These are phyloP conservation scores for Chlorocebus sabaeus DNA, from an alignment of 2,113 vertebrate genomes.

Conservation along the genomic window DNA sequence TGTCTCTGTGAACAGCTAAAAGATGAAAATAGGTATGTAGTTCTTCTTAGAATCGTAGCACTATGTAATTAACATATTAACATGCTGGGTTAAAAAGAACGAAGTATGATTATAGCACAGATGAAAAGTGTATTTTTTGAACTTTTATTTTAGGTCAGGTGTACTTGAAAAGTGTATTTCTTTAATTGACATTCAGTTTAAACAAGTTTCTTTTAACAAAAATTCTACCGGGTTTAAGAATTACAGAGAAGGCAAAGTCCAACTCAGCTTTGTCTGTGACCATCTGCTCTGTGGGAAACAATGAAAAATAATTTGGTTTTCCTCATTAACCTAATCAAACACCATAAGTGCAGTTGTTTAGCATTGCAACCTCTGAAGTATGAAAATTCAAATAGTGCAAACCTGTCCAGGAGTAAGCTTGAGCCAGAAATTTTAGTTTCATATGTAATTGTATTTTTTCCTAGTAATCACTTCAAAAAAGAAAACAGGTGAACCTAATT, in stretches of 20 bases:
- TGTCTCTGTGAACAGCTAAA: not conserved
- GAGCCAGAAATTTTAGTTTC: not conserved
- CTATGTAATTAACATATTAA: not conserved
- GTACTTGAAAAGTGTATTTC: not conserved
- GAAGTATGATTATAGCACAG: not conserved
- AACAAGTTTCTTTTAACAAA: slow-evolving; percentile 13
- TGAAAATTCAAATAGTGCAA: not conserved
- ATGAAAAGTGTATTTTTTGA: not conserved
- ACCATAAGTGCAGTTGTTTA: not conserved
- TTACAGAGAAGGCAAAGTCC: not conserved
- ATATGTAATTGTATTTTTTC: not conserved
- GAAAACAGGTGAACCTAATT: not conserved
- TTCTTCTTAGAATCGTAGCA: not conserved
- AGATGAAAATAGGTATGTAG: slow-evolving; percentile 8
- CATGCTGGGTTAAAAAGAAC: not conserved
- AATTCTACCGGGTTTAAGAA: not conserved
- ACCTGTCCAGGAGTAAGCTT: not conserved
- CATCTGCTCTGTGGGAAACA: slow-evolving; percentile 13
- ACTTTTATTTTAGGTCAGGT: too few relatives aligned
- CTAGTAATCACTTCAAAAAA: not conserved
- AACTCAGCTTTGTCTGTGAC: not conserved
- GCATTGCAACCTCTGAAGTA: not conserved
- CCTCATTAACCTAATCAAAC: not conserved
- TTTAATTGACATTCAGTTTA: not conserved
- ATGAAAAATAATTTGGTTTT: not conserved